A percentile compares a stretch with the other conserved stretches of the same genome.
Evolutionary conservation across 2,113 vertebrate species (phyloP).

Genomic region (Poeciliopsis prolifica): DNA sequence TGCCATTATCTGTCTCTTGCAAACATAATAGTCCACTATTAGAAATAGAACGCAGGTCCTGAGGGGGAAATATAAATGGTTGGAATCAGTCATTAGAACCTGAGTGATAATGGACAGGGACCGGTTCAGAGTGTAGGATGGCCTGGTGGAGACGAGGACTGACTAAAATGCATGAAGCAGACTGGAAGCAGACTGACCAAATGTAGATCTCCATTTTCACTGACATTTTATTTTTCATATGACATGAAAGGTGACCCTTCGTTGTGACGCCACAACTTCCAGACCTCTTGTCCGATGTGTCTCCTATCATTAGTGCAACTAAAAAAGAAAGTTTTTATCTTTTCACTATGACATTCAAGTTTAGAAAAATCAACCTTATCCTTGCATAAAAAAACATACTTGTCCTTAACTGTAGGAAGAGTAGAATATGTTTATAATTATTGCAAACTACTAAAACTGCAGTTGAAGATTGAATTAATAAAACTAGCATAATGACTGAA

Average conservation of each 20-base stretch:
- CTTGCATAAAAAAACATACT: neutral
- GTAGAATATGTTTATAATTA: neutral
- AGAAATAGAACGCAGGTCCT: neutral
- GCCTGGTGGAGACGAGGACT: neutral
- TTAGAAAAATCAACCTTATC: neutral
- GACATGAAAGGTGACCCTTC: constrained; percentile 51
- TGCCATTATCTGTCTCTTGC: constrained; percentile 38
- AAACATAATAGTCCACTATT: constrained; percentile 42
- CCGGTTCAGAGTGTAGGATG: constrained; percentile 7
- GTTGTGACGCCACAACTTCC: neutral
- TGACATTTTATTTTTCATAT: constrained; percentile 42
- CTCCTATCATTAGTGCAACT: constrained; percentile 1
- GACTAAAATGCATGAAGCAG: constrained; percentile 32
- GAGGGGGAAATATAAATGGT: constrained; percentile 19
- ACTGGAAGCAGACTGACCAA: constrained; percentile 23
- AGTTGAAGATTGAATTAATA: too few relatives aligned
- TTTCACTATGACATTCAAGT: neutral
- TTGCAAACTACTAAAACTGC: neutral
- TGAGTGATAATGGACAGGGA: constrained; percentile 29
- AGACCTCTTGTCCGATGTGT: neutral
- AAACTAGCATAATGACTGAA: too few relatives aligned
- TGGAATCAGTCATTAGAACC: constrained; percentile 17
- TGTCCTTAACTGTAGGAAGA: too few relatives aligned
- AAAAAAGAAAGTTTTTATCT: neutral
- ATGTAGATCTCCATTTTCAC: constrained; percentile 44